A percentile compares a stretch with the other conserved stretches of the same genome.
phyloP scores from a whole-genome alignment of 2,113 vertebrate genomes.

The Pteronura brasiliensis region DNA sequence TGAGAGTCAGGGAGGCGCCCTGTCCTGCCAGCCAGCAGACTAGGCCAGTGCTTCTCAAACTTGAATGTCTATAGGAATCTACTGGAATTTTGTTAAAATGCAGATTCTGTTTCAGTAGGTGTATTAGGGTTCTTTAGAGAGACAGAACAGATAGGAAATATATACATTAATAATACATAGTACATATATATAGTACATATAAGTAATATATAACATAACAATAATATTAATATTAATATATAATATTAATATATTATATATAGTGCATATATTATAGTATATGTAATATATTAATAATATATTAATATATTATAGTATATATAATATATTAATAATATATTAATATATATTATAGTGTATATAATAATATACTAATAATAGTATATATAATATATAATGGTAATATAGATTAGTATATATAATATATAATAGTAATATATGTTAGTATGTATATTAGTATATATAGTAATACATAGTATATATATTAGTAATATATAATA shows the following conservation, averaged over 20 bases:
- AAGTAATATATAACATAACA: not conserved
- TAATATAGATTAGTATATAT: not conserved
- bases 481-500: not conserved
- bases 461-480: not conserved
- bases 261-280: not conserved
- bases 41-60: not conserved
- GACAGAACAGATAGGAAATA: not conserved
- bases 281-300: not conserved
- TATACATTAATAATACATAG: not conserved
- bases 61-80: not conserved
- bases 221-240: too few relatives aligned
- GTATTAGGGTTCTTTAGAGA: not conserved
- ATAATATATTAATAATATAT: not conserved
- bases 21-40: rapidly evolving
- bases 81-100: not conserved
- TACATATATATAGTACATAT: not conserved
- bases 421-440: too few relatives aligned
- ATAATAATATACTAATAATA: too few relatives aligned
- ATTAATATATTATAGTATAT: not conserved
- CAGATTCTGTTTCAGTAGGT: not conserved
- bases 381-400: too few relatives aligned
- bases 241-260: not conserved
- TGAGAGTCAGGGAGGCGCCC: not conserved
- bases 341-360: too few relatives aligned
- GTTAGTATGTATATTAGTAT: not conserved